Evolutionary conservation across 2,888 invertebrate species (phyloP).

Genomic region (Hyalella azteca): DNA sequence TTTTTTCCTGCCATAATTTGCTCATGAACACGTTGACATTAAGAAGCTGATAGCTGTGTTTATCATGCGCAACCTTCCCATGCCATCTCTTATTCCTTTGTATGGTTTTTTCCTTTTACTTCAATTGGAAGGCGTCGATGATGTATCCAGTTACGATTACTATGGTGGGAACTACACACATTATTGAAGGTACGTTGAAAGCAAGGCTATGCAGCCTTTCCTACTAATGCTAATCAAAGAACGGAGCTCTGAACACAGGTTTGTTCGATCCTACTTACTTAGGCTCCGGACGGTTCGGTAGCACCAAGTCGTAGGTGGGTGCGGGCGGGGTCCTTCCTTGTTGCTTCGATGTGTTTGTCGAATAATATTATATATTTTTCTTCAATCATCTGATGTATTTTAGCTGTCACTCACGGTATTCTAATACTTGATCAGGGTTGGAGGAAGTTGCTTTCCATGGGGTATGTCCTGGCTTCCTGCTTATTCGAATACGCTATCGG

Average conservation of each 20-base stretch:
- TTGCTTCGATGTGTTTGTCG: too few species aligned
- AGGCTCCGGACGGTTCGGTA: too few species aligned
- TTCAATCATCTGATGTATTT: too few species aligned
- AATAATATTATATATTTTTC: too few species aligned
- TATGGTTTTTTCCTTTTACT: constrained; percentile 35
- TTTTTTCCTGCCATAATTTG: background rate
- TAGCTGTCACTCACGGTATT: too few species aligned
- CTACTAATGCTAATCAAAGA: background rate
- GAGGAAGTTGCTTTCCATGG: too few species aligned
- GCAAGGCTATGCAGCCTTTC: background rate
- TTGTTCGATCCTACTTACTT: too few species aligned
- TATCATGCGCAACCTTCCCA: background rate
- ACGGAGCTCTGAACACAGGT: background rate
- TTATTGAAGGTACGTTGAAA: constrained; percentile 29
- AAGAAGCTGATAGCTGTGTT: background rate
- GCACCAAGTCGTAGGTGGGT: too few species aligned
- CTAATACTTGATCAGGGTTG: too few species aligned
- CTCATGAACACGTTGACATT: background rate
- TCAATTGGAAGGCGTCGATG: constrained; percentile 35
- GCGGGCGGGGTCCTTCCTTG: too few species aligned
- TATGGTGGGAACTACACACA: constrained; percentile 17
- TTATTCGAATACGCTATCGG: too few species aligned
- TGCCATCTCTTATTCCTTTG: constrained; percentile 30
- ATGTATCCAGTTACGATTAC: constrained; percentile 29
- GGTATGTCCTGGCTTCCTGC: too few species aligned